phyloP scores from a whole-genome alignment of 2,888 invertebrate species.

The Napeogenes sylphis region DNA sequence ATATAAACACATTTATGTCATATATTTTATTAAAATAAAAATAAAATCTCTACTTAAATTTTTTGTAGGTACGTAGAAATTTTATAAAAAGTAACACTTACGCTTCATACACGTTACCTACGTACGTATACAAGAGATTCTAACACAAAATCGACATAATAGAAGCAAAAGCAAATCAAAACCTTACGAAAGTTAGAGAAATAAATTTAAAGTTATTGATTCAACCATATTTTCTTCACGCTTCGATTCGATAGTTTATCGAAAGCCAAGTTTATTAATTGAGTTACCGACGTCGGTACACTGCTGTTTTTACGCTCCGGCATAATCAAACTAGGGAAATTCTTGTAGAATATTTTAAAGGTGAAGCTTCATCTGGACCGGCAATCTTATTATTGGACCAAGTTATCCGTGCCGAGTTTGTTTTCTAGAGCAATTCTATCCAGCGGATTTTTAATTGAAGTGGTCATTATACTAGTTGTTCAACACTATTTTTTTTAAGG shows the following conservation, averaged over 20 bases:
- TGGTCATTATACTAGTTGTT: constrained; percentile 34
- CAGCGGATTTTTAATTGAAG: constrained; percentile 36
- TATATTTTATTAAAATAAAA: too few species aligned
- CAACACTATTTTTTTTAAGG: constrained; percentile 26
- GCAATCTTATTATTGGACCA: constrained; percentile 33
- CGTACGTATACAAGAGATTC: not conserved
- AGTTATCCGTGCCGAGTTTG: constrained; percentile 34
- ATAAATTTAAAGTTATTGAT: constrained; percentile 29
- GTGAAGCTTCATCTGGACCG: constrained; percentile 38
- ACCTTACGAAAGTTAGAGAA: constrained; percentile 23
- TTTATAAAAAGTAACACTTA: too few species aligned
- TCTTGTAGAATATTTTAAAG: constrained; percentile 46
- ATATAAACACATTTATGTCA: too few species aligned
- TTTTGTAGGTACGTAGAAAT: too few species aligned
- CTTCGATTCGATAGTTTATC: constrained; percentile 39
- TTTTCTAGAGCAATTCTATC: constrained; percentile 31
- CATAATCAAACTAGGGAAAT: constrained; percentile 58
- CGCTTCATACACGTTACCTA: too few species aligned
- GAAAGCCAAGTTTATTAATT: constrained; percentile 58
- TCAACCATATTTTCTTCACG: constrained; percentile 29
- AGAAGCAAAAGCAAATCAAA: constrained; percentile 22
- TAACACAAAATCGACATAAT: constrained; percentile 6
- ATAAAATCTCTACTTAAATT: too few species aligned
- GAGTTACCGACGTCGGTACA: constrained; percentile 51
- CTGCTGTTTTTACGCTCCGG: constrained; percentile 59